Evolutionary conservation across 1,140 invertebrate species (phyloP), one percentile per base, ranked within the genome.

Genomic region (Spodoptera litura): DNA sequence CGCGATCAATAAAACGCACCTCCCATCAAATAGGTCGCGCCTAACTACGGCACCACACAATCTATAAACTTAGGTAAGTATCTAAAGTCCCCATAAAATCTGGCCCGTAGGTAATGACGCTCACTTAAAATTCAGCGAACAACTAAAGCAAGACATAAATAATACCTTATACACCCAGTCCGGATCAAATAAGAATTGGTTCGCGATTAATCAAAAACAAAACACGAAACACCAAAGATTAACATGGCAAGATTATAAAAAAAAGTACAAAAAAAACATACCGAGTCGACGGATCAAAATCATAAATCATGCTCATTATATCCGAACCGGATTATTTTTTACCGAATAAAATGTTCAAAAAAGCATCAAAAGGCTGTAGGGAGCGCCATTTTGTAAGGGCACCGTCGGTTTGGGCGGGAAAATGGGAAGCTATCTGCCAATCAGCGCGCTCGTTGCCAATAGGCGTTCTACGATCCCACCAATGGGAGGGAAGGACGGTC

Each of bases 281-380:
- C 44, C 25, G 12, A 88, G 86, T 83, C 82, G 86, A 85, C 88
- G 88, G 89, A 90, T 92, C 91, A 88, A 89, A 91, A 91, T 86
- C 92, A 92, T 94, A 94, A 94, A 94, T 94, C 93, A 94, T 93
- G 89, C 91, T 94, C 93, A 94, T 94, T 94, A 94, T 94, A 91
- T 93, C 88, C 86, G 86, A 92, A 93, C 93, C 88, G 91, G 92
- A 94, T 94, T 94, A 94, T 94, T 94, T 94, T 94, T 94, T 94
- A 93, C 87, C 83, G 86, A 89, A 93, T 91, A 89, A 94, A 92
- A 92, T 92, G 91, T 88, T 92, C 91, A 94, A 93, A 94, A 94
- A 93, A 93, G 86, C 89, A 93, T 93, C 89, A 91, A 92, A 92
- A 92, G 90, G 91, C 89, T 93, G 86, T 89, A 89, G 91, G 93